phyloP scores from a whole-genome alignment of 2,888 invertebrate genomes.

The Melanargia galathea region DNA sequence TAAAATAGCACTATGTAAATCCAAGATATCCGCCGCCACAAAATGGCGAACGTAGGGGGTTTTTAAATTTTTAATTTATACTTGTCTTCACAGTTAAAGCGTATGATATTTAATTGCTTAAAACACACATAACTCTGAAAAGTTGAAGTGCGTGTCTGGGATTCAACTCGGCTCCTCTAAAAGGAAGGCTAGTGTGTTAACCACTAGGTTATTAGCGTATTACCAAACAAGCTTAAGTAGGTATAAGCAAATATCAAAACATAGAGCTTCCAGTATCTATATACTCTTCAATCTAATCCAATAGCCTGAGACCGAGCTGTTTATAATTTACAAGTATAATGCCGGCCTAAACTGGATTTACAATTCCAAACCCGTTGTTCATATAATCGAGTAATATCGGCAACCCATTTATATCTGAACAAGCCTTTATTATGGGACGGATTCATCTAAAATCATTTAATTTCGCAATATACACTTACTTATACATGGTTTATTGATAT shows the following conservation, averaged over 20 bases:
- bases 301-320: slow-evolving; percentile 36
- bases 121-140: too few relatives aligned
- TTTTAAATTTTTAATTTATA: too few relatives aligned
- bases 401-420: slow-evolving; percentile 41
- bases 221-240: neutral
- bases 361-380: slow-evolving; percentile 46
- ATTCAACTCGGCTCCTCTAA: too few relatives aligned
- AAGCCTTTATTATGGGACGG: slow-evolving; percentile 39
- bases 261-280: neutral
- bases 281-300: slow-evolving; percentile 32
- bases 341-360: slow-evolving; percentile 43
- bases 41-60: too few relatives aligned
- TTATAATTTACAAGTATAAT: slow-evolving; percentile 50
- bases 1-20: too few relatives aligned
- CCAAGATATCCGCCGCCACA: too few relatives aligned
- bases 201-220: too few relatives aligned
- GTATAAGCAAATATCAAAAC: neutral
- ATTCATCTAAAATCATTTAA: slow-evolving; percentile 36
- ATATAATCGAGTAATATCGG: slow-evolving; percentile 44
- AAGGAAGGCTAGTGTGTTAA: too few relatives aligned
- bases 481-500: slow-evolving; percentile 15
- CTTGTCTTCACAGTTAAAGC: too few relatives aligned
- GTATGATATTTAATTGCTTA: too few relatives aligned
- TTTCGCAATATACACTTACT: slow-evolving; percentile 9
- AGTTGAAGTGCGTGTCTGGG: too few relatives aligned